Evolutionary conservation across 1,140 invertebrate genomes (phyloP).

Genomic region (Drosophila pandora): DNA sequence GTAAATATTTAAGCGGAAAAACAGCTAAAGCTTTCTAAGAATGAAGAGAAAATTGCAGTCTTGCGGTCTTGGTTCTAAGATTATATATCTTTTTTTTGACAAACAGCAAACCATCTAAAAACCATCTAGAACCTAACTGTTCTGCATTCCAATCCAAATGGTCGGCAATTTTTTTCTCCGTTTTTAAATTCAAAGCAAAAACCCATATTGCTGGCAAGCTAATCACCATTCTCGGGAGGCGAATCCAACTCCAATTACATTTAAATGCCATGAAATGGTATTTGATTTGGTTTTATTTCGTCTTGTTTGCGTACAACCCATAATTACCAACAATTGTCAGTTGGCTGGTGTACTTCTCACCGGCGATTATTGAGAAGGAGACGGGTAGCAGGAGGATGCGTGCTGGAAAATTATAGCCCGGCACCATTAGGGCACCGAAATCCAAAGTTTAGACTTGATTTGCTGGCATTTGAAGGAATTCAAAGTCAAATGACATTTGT

Average conservation of each 20-base stretch:
- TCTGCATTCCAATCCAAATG: conserved; percentile 40
- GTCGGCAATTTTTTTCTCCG: conserved; percentile 21
- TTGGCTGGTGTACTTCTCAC: conserved; percentile 69
- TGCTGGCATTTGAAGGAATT: conserved; percentile 56
- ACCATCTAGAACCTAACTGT: conserved; percentile 20
- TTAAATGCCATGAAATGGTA: conserved; percentile 80
- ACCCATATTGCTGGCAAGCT: conserved; percentile 16
- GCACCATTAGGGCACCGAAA: conserved; percentile 36
- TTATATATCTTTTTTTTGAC: not conserved
- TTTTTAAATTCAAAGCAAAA: conserved; percentile 10
- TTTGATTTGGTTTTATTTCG: conserved; percentile 68
- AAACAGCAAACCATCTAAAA: not conserved
- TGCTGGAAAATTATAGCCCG: conserved; percentile 70
- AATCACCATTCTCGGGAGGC: conserved; percentile 57
- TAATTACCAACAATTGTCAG: conserved; percentile 76
- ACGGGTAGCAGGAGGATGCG: conserved; percentile 45
- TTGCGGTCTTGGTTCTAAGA: not conserved
- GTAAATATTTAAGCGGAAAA: too few species aligned
- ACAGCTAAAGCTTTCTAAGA: too few species aligned
- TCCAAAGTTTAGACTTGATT: conserved; percentile 49
- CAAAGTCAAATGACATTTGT: conserved; percentile 79
- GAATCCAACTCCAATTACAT: conserved; percentile 72
- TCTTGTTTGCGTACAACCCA: conserved; percentile 55
- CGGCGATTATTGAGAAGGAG: conserved; percentile 56
- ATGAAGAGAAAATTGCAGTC: too few species aligned